phyloP scores from a whole-genome alignment of 2,888 invertebrate genomes.

The Aphelenchoides bicaudatus region DNA sequence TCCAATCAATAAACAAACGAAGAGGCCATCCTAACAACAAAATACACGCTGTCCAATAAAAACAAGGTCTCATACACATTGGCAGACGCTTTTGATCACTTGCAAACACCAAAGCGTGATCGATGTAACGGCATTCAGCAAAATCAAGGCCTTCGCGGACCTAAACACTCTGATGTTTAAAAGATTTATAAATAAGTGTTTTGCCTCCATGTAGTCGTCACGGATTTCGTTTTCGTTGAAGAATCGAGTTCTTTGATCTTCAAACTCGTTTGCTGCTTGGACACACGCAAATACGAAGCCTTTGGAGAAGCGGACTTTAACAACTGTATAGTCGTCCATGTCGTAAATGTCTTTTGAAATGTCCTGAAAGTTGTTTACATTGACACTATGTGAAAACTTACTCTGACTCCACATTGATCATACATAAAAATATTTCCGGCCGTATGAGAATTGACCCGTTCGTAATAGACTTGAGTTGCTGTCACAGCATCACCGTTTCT shows the following conservation, averaged over 20 bases:
- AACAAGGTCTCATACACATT: constrained; percentile 68
- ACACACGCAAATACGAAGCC: constrained; percentile 78
- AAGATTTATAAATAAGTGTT: not conserved
- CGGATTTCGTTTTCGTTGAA: constrained; percentile 75
- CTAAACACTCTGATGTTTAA: constrained; percentile 21
- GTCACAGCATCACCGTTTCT: constrained; percentile 78
- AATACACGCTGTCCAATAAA: constrained; percentile 75
- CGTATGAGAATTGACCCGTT: constrained; percentile 76
- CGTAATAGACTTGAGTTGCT: constrained; percentile 78
- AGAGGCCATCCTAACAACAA: constrained; percentile 79
- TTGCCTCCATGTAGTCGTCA: constrained; percentile 57
- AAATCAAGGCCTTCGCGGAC: constrained; percentile 73
- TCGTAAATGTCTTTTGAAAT: constrained; percentile 72
- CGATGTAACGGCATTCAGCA: constrained; percentile 67
- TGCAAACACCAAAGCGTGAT: constrained; percentile 64
- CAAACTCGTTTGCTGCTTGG: constrained; percentile 72
- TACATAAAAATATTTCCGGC: constrained; percentile 76
- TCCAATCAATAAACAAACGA: constrained; percentile 74
- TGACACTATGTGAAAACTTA: constrained; percentile 18
- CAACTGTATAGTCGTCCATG: constrained; percentile 70
- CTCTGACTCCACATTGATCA: constrained; percentile 69
- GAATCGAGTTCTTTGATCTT: constrained; percentile 75
- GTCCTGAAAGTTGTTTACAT: constrained; percentile 67
- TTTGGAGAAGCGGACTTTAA: constrained; percentile 75
- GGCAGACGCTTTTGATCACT: constrained; percentile 48